A percentile compares a stretch with the other conserved stretches of the same genome.
Conservation (phyloP, 2,113 vertebrate genomes). For the Charina bottae region DNA sequence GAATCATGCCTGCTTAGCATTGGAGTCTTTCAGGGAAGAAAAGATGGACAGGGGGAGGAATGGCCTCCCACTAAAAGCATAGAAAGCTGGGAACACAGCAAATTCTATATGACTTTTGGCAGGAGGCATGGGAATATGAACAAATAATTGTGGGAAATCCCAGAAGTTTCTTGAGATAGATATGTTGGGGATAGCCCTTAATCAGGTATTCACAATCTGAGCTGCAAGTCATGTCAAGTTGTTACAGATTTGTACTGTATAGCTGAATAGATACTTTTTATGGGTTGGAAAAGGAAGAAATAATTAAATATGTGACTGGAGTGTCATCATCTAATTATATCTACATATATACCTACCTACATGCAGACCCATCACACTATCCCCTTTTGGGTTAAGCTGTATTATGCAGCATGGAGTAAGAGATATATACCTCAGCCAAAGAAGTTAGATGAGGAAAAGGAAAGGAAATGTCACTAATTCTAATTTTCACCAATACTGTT, state of each 20-base stretch:
- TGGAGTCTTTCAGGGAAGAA: conserved; percentile 29
- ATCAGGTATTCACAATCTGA: background rate
- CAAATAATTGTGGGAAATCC: background rate
- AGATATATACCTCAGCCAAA: background rate
- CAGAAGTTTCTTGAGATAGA: background rate
- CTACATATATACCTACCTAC: background rate
- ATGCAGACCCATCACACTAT: background rate
- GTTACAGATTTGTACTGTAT: background rate
- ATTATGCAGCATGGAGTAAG: background rate
- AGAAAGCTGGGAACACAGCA: background rate
- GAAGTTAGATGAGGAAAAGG: background rate
- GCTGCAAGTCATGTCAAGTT: background rate
- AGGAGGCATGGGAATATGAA: conserved; percentile 6
- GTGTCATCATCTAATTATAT: background rate
- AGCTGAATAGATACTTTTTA: background rate
- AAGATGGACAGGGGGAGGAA: background rate
- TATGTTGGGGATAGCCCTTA: background rate
- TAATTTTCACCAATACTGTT: background rate
- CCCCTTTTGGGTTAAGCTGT: background rate
- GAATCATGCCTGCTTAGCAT: conserved; percentile 37
- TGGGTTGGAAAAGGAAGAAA: background rate
- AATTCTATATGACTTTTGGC: background rate
- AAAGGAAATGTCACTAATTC: background rate
- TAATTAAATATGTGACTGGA: background rate
- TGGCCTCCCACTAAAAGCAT: background rate